Evolutionary conservation across 2,888 invertebrate species (phyloP), one percentile per base, ranked within the genome.

Genomic region (Chrysolina oricalcia): DNA sequence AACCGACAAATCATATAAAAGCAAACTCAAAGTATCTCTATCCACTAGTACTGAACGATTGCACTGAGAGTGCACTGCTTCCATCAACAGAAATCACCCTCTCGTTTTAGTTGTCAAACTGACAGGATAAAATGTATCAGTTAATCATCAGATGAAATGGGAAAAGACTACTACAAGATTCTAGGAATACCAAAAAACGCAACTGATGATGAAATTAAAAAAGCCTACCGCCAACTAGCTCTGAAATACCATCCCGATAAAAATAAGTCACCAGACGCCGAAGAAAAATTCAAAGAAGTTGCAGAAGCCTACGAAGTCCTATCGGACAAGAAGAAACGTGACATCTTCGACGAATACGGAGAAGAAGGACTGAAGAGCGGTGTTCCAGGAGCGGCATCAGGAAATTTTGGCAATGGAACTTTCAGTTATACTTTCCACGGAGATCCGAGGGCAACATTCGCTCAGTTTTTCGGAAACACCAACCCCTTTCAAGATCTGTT

Each of bases 221-320:
- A 97, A 87, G 97, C 97, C 0, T 98, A 98, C 87, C 92, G 97
- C 74, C 96, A 98, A 89, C 91, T 99, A 87, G 99, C 99, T 0
- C 89, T 99, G 46, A 97, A 97, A 88, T 98, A 96, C 88, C 99
- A 99, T 89, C 99, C 99, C 11, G 99, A 99, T 88, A 99, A 99
- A 89, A 99, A 99, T 89, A 98, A 98, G 89, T 92, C 95, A 0
- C 90, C 96, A 0, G 96, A 95, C 41, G 98, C 98, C 0, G 98
- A 98, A 88, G 97, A 97, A 83, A 93, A 94, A 82, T 98, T 98
- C 88, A 98, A 96, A 88, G 95, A 98, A 88, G 94, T 98, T 5
- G 98, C 98, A 0, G 99, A 99, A 89, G 98, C 99, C 0, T 99
- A 99, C 87, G 99, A 98, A 87, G 96, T 98, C 10, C 90, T 99